Conservation (phyloP, 2,797 vertebrate genomes). For the Leuciscus waleckii region DNA sequence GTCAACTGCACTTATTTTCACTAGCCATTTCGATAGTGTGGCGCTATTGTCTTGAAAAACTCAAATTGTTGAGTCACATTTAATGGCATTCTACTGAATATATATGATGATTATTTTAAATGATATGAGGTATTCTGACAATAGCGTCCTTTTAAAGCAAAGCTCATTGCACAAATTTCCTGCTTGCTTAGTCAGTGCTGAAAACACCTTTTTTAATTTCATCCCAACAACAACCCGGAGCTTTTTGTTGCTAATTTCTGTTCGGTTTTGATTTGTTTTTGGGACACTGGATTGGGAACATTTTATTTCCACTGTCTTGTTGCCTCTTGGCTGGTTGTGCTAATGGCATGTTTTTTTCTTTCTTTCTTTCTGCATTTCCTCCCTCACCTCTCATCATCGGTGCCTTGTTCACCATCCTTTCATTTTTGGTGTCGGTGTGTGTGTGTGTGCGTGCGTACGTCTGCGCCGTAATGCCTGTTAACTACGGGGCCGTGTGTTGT, state of each 20-base stretch:
- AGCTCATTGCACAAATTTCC: conserved; percentile 53
- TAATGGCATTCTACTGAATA: not conserved
- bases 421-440: conserved; percentile 60
- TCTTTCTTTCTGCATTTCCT: conserved; percentile 79
- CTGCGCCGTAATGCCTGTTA: conserved; percentile 51
- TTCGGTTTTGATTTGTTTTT: conserved; percentile 55
- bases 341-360: conserved; percentile 82
- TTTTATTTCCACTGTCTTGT: conserved; percentile 68
- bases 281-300: conserved; percentile 50
- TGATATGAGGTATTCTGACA: conserved; percentile 54
- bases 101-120: not conserved
- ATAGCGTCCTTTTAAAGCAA: conserved; percentile 54
- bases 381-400: conserved; percentile 76
- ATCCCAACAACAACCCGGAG: conserved; percentile 47
- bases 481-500: conserved; percentile 49
- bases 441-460: conserved; percentile 50
- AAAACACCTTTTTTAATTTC: conserved; percentile 55
- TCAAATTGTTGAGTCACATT: not conserved
- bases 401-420: conserved; percentile 69
- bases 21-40: conserved; percentile 46
- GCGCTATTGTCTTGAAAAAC: conserved; percentile 61
- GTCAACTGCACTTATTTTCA: conserved; percentile 45
- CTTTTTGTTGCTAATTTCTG: conserved; percentile 52
- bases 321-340: conserved; percentile 80
- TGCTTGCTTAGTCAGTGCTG: conserved; percentile 62